phyloP scores from a whole-genome alignment of 2,113 vertebrate genomes.

The Lates calcarifer region DNA sequence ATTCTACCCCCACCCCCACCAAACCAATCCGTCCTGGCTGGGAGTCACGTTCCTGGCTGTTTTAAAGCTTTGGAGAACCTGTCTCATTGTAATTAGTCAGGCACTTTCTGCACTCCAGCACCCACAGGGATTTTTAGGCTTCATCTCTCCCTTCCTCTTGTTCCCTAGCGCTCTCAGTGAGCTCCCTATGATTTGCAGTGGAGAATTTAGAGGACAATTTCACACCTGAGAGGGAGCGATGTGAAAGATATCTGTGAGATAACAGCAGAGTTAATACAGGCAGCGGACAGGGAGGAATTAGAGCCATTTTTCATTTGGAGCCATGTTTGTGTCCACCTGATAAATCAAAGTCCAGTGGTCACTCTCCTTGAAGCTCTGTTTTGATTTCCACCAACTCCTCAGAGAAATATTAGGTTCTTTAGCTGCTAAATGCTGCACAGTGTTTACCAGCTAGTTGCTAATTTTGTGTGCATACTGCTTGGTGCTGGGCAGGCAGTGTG shows the following conservation, averaged over 20 bases:
- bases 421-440: too few relatives aligned
- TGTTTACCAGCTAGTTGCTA: too few relatives aligned
- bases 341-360: too few relatives aligned
- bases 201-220: constrained; percentile 13
- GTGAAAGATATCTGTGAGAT: constrained; percentile 1
- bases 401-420: too few relatives aligned
- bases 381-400: too few relatives aligned
- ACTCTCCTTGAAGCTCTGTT: too few relatives aligned
- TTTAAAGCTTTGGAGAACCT: background rate
- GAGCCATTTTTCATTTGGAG: too few relatives aligned
- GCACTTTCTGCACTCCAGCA: background rate
- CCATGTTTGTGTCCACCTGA: too few relatives aligned
- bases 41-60: constrained; percentile 21
- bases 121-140: constrained; percentile 6
- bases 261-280: background rate
- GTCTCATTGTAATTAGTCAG: constrained; percentile 6
- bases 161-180: background rate
- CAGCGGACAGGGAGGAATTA: too few relatives aligned
- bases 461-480: too few relatives aligned
- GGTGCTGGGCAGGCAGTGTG: too few relatives aligned
- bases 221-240: constrained; percentile 5
- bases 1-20: background rate
- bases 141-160: background rate
- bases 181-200: background rate
- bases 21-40: background rate